Conservation (phyloP, 2,888 invertebrate species). For the Lingula anatina region DNA sequence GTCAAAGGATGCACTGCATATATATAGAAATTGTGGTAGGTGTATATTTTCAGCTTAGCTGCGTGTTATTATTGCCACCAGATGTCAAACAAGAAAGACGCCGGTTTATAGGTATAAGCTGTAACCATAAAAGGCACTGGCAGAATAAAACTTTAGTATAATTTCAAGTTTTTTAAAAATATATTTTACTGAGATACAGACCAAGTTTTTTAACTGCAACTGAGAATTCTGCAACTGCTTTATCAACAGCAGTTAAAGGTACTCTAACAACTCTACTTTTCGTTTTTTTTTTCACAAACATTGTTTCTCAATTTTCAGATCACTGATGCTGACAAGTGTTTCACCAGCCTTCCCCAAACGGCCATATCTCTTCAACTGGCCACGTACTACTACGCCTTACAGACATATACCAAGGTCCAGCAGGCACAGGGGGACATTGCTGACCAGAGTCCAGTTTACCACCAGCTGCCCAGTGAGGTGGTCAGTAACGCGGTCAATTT, state of each 20-base stretch:
- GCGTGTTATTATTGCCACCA: too few species aligned
- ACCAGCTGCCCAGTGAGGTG: conserved; percentile 24
- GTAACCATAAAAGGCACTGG: too few species aligned
- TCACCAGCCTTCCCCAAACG: conserved; percentile 47
- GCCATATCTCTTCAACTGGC: conserved; percentile 51
- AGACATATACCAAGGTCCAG: conserved; percentile 27
- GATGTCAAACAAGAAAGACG: too few species aligned
- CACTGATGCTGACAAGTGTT: conserved; percentile 41
- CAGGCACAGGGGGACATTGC: conserved; percentile 14
- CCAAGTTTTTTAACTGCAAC: background rate
- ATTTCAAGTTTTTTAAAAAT: too few species aligned
- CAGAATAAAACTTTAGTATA: too few species aligned
- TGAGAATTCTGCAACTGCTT: background rate
- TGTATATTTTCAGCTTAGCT: too few species aligned
- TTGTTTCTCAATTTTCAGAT: too few species aligned
- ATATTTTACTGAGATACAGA: background rate
- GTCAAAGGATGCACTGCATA: too few species aligned
- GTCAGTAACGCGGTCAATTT: conserved; percentile 25
- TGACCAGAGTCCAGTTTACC: conserved; percentile 22
- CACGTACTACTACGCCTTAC: conserved; percentile 51
- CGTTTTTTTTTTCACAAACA: conserved; percentile 1
- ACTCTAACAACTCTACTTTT: background rate
- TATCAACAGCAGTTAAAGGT: background rate
- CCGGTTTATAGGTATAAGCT: too few species aligned
- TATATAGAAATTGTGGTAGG: too few species aligned